Conservation (phyloP, 2,113 vertebrate genomes). For the Mustelus asterias region DNA sequence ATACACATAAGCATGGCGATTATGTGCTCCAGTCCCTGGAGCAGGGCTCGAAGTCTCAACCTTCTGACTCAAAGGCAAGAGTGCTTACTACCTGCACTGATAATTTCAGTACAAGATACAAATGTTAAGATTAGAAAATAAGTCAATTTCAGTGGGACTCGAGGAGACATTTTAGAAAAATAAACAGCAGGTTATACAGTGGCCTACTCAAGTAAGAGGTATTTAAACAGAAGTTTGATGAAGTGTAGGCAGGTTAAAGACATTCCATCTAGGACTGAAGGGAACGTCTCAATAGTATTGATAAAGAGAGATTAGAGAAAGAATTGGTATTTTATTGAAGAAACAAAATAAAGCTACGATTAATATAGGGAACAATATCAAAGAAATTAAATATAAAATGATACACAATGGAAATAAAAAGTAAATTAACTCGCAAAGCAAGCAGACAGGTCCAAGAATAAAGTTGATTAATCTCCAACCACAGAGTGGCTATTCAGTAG, state of each 20-base stretch:
- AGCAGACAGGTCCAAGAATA: background rate
- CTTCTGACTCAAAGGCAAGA: background rate
- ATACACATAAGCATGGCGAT: background rate
- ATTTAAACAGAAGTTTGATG: background rate
- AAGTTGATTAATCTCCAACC: too few relatives aligned
- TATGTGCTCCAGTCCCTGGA: background rate
- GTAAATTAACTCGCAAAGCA: background rate
- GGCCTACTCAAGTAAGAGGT: background rate
- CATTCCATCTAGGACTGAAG: background rate
- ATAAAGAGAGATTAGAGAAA: background rate
- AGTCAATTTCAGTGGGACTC: background rate
- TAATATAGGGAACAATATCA: background rate
- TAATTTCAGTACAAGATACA: background rate
- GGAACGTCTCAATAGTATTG: background rate
- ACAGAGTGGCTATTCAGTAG: too few relatives aligned
- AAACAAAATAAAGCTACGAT: background rate
- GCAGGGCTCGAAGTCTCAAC: background rate
- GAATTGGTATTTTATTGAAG: background rate
- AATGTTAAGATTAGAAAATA: background rate
- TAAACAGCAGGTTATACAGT: background rate
- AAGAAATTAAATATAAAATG: background rate
- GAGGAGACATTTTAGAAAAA: background rate
- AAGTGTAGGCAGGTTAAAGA: background rate
- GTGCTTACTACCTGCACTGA: background rate
- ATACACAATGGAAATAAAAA: background rate